Evolutionary conservation across 2,888 invertebrate species (phyloP).

Genomic region (Stenchaetothrips biformis): DNA sequence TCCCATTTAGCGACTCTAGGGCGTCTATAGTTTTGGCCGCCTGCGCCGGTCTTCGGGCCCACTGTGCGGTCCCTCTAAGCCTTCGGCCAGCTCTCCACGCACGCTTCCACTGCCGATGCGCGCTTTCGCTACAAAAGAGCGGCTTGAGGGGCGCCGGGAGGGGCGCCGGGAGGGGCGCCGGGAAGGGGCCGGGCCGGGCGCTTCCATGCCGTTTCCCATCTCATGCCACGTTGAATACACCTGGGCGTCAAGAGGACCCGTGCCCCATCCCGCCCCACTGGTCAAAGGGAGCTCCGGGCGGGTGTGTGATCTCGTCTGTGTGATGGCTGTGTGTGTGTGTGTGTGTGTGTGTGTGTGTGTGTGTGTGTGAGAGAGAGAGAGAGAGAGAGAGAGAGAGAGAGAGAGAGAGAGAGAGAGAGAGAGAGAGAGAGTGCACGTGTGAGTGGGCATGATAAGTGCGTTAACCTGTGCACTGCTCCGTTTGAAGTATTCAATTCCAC

Average conservation of each 20-base stretch:
- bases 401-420: no score
- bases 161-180: constrained; percentile 34
- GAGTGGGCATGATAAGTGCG: no score
- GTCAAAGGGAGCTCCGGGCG: neutral
- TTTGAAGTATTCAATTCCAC: no score
- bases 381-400: no score
- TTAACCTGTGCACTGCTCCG: no score
- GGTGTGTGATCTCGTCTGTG: neutral
- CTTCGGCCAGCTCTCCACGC: neutral
- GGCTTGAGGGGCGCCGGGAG: neutral
- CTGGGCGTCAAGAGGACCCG: neutral
- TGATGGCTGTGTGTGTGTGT: neutral
- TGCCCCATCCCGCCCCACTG: constrained; percentile 16
- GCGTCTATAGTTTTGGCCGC: no score
- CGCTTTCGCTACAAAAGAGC: neutral
- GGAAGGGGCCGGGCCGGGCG: constrained; percentile 38
- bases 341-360: neutral
- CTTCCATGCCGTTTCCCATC: constrained; percentile 45
- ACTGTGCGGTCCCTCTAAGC: no score
- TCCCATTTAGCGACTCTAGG: no score
- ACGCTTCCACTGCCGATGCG: neutral
- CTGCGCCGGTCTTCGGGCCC: no score
- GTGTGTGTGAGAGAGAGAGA: neutral
- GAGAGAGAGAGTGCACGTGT: no score
- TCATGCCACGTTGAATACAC: constrained; percentile 21